Evolutionary conservation across 2,888 invertebrate genomes (phyloP).

Genomic region (Rambutsinella grinnellia): DNA sequence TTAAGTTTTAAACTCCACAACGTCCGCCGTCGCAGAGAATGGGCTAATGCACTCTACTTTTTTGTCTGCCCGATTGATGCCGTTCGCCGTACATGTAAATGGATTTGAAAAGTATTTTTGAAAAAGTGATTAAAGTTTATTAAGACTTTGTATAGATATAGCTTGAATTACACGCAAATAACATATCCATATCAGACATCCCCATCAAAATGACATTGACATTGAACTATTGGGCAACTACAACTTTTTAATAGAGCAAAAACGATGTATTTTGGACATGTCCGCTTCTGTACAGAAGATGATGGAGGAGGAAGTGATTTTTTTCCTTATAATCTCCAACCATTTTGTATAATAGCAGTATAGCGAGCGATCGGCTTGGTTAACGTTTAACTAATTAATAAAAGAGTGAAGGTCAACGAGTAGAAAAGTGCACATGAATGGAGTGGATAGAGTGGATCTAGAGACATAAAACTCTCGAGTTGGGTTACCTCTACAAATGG

Average conservation of each 20-base stretch:
- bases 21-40: constrained; percentile 41
- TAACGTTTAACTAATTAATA: constrained; percentile 32
- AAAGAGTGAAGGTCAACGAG: constrained; percentile 37
- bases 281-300: not conserved
- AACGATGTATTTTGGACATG: not conserved
- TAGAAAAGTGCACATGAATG: constrained; percentile 22
- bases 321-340: not conserved
- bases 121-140: no score
- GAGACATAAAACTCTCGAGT: no score
- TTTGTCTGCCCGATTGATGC: constrained; percentile 35
- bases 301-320: not conserved
- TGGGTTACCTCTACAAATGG: no score
- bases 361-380: no score
- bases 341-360: not conserved
- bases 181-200: not conserved
- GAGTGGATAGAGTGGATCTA: constrained; percentile 7
- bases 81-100: not conserved
- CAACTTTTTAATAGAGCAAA: constrained; percentile 33
- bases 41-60: constrained; percentile 49
- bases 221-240: constrained; percentile 39
- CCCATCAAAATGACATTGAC: constrained; percentile 14
- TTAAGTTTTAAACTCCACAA: constrained; percentile 34
- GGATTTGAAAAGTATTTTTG: no score
- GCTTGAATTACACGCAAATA: no score
- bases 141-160: no score